Base-by-base conservation (phyloP, 2,113 vertebrate species). In the Oxyura jamaicensis region DNA sequence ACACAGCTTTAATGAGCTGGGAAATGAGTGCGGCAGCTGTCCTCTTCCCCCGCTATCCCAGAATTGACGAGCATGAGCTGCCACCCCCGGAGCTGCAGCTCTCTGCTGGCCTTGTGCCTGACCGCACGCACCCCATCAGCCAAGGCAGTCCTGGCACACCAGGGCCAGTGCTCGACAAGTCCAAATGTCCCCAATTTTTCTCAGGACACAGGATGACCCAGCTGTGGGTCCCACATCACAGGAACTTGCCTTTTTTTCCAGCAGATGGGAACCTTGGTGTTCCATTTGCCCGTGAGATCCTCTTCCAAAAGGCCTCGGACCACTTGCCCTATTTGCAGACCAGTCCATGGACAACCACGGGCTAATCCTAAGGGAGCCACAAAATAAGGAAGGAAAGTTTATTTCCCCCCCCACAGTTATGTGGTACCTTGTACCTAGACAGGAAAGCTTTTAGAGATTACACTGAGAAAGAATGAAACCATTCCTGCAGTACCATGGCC, bases 1-100 rank as follows among this genome's bases (percentile, higher is more conserved):
- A 8, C 13, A 1, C 1, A 2, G 26, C 52, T 48, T n/a, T 28
- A 35, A 15, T 6, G 29, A 52, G 17, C 0, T n/a, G 29, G 58
- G 67, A 67, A 88, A 86, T 42, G 68, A 17, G n/a, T 2, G 5
- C 7, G 42, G 77, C 53, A 83, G 35, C 39, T 73, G 53, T 28
- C 48, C 44, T 56, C 18, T 26, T 50, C 46, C 77, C 63, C 35
- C 55, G 53, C 6, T 17, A 11, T 10, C 39, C 39, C 72, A 59
- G 72, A 53, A 20, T 29, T 46, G 13, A 46, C 26, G 42, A 68
- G 66, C 60, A 48, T 1, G 20, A 48, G 2, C 10, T 13, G n/a
- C 21, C 28, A 13, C 2, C 11, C 2, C 46, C 29, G 62, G 28
- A 59, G 62, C 41, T 48, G 41, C 33, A 48, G 11, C 17, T 66